Conservation (phyloP, 1,140 invertebrate species). For the Drosophila grimshawi region DNA sequence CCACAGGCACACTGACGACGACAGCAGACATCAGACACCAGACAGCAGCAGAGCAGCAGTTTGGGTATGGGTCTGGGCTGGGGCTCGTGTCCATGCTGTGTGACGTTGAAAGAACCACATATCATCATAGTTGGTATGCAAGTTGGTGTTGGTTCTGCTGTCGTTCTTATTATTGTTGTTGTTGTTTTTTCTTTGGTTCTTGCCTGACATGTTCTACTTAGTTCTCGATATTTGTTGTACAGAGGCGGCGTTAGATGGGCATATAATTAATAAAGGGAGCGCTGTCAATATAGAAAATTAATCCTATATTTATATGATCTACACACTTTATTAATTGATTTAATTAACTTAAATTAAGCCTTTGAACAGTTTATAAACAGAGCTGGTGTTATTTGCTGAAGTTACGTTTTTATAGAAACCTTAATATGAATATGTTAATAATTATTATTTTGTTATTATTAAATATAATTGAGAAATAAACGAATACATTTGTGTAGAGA, state of each 20-base stretch:
- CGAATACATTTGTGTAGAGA: too few species aligned
- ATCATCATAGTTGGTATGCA: constrained; percentile 23
- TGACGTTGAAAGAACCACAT: constrained; percentile 47
- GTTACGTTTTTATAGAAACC: too few species aligned
- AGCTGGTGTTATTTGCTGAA: too few species aligned
- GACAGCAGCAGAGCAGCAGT: not conserved
- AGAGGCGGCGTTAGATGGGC: constrained; percentile 4
- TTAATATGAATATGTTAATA: too few species aligned
- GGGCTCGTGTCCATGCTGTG: constrained; percentile 27
- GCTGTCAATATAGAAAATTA: not conserved
- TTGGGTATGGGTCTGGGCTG: constrained; percentile 22
- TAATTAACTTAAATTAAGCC: too few species aligned
- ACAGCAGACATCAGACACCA: constrained; percentile 36
- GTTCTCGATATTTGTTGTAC: not conserved
- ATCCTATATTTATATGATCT: too few species aligned
- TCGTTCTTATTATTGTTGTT: constrained; percentile 12
- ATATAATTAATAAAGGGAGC: not conserved
- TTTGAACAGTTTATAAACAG: too few species aligned
- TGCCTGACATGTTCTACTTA: constrained; percentile 26
- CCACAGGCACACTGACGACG: constrained; percentile 31
- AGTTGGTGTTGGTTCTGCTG: constrained; percentile 11
- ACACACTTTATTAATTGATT: too few species aligned
- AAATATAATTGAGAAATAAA: too few species aligned
- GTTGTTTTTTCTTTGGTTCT: not conserved
- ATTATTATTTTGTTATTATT: too few species aligned